Percentiles rank a stretch among this genome's conserved stretches.
Evolutionary conservation across 2,113 vertebrate species (phyloP).

Genomic region (Zosterops pallidus): DNA sequence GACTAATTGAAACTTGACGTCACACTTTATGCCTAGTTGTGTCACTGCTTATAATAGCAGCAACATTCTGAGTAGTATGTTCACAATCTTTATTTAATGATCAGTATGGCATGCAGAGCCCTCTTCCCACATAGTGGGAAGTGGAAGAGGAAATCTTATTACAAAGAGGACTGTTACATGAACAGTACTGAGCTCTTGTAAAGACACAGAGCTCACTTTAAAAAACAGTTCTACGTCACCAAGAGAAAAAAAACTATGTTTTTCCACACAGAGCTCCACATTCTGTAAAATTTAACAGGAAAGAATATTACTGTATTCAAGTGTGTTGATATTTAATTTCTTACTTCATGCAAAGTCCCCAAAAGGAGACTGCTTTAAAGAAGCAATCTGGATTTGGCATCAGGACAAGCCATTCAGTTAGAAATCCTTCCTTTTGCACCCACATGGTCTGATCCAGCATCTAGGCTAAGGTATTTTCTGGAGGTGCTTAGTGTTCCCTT

Average conservation of each 20-base stretch:
- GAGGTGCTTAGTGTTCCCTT: not conserved
- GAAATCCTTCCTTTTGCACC: not conserved
- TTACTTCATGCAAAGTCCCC: not conserved
- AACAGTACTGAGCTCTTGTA: not conserved
- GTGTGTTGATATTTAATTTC: not conserved
- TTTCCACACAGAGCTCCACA: not conserved
- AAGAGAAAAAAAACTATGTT: not conserved
- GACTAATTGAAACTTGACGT: not conserved
- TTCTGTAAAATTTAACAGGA: not conserved
- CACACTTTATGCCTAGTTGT: not conserved
- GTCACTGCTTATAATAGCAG: not conserved
- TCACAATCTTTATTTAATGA: not conserved
- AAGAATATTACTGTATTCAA: not conserved
- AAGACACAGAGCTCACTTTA: not conserved
- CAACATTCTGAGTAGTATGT: not conserved
- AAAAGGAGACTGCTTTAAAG: not conserved
- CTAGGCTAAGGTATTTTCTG: not conserved
- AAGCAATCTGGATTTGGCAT: not conserved
- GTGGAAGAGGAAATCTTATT: not conserved
- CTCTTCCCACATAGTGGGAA: not conserved
- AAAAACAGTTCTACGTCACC: not conserved
- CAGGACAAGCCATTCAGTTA: not conserved
- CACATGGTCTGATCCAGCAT: not conserved
- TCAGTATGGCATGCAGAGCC: accelerated
- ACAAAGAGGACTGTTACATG: not conserved